Evolutionary conservation across 64 coral and sea anemone species (phyloP), one percentile per base, ranked within the genome.

Genomic region (Montipora cactus): DNA sequence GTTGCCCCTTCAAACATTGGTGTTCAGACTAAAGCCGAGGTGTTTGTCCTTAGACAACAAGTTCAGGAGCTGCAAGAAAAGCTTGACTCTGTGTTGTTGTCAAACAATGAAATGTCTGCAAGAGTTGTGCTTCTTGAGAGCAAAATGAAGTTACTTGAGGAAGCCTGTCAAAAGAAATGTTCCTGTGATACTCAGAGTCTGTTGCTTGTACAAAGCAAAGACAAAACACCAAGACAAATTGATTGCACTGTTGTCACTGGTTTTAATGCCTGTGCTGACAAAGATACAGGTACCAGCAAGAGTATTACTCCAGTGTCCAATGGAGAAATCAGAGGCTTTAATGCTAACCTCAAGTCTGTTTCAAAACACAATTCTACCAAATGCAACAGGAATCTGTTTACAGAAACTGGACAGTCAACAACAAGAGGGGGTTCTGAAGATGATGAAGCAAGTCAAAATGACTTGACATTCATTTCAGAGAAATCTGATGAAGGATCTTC

Each of bases 101-200:
- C 87, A 67, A 97, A 97, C 37, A 95, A 97, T 83, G 93, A 95
- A 44, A 89, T 97, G 93, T 92, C 96, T 62, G 79, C 92, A 3
- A 88, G 89, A 57, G 79, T 97, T 88, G 90, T 97, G 18, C 85
- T 97, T 70, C 62, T 97, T 25, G 96, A 97, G 72, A 97, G 83
- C 59, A 94, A 78, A 74, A 87, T 97, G 21, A 97, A 92, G 47
- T 58, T 97, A 10, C 76, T 97, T 74, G 96, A 97, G 75, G 96
- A 97, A 89, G 71, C 80, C 15, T 77, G 72, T 70, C 25, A 47
- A 49, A 72, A 71, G n/a, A 86, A 72, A 71, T 71, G 37, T 13
- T 22, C 7, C 18, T 86, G 64, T 86, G 15, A 46, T 86, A 48
- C 21, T 47, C 16, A 48, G 44, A 86, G 18, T 86, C 45, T 28